Evolutionary conservation across 2,797 vertebrate genomes (phyloP), one percentile per base, ranked within the genome.

Genomic region (Epinephelus coioides): DNA sequence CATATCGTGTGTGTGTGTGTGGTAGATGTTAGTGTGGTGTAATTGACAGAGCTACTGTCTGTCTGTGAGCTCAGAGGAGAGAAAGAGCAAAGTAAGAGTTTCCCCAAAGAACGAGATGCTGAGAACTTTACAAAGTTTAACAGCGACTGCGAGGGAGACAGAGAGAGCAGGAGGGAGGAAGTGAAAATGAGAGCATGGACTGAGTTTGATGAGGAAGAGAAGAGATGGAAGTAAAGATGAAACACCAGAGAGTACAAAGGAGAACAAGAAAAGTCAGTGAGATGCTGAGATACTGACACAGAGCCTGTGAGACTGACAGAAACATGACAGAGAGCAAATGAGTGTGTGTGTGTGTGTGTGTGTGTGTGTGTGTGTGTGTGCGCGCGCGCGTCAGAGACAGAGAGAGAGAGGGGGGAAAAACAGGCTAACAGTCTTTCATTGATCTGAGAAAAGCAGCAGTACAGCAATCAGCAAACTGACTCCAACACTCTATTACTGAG

Each of bases 201-300:
- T 0, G 38, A 57, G 62, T 76, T 74, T 82, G 76, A 84, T 79
- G 83, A 82, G 60, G 69, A 70, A 78, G 78, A 78, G 63, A 73
- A 75, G 76, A 49, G 76, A 74, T 71, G 79, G 81, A 82, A 72
- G 81, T 34, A 11, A 63, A 72, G 85, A 86, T 88, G 76, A 90
- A 89, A 86, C 75, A 75, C 4, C 15, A 73, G 61, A 56, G 23
- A 78, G 77, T 27, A 89, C 73, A 89, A 81, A 86, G 73, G 54
- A 65, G 76, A 85, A 85, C 67, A 69, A 73, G 81, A 78, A 43
- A 61, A 87, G 79, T 82, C 82, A 79, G 81, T 19, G 53, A 84
- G 84, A 82, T 71, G 27, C 59, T 59, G 70, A 89, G 82, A 83
- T 53, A 79, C 78, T 68, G 86, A 89, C 69, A 86, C 38, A 19